phyloP scores from a whole-genome alignment of 2,113 vertebrate species.

The Tympanuchus pallidicinctus region DNA sequence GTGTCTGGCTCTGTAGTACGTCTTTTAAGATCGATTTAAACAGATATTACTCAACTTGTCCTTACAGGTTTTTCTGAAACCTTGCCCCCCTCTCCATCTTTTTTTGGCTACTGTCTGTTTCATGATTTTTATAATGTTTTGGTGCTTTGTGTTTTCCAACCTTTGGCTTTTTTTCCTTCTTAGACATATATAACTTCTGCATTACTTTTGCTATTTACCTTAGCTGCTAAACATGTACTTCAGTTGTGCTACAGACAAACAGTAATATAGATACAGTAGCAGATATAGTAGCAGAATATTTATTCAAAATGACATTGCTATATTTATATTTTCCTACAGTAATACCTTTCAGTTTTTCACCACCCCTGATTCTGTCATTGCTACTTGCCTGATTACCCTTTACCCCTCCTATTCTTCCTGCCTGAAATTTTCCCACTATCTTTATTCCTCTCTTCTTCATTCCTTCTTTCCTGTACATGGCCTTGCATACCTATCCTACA shows the following conservation, averaged over 20 bases:
- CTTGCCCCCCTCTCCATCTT: not conserved
- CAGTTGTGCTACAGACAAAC: not conserved
- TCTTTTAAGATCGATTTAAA: not conserved
- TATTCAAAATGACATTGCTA: not conserved
- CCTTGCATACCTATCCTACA: not conserved
- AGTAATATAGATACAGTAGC: not conserved
- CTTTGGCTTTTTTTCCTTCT: not conserved
- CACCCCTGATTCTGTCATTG: fast-evolving
- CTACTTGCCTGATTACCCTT: not conserved
- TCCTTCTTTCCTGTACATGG: not conserved
- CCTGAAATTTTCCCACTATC: not conserved
- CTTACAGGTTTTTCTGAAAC: not conserved
- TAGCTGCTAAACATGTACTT: not conserved
- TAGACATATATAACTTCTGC: not conserved
- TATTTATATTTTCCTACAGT: not conserved
- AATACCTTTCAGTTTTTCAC: not conserved
- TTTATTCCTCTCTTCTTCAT: not conserved
- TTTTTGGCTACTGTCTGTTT: not conserved
- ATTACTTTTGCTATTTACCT: not conserved
- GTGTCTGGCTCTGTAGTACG: not conserved
- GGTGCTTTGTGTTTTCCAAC: not conserved
- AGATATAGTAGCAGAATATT: not conserved
- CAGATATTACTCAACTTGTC: not conserved
- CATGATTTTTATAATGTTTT: not conserved
- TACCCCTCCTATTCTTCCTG: not conserved